Evolutionary conservation across 2,113 vertebrate genomes (phyloP).

Genomic region (Thunnus thynnus): DNA sequence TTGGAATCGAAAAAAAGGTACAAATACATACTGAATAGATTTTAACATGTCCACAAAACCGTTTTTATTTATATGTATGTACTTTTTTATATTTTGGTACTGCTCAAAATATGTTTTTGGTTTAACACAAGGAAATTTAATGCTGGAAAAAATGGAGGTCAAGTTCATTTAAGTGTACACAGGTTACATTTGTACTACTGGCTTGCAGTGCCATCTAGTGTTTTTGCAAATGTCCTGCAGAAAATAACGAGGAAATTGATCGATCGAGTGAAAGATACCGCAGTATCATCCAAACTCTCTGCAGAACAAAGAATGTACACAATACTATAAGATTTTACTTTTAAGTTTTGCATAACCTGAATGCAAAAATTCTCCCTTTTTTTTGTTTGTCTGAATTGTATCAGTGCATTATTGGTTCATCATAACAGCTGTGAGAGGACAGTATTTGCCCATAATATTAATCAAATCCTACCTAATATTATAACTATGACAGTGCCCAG

Average conservation of each 20-base stretch:
- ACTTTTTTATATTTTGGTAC: neutral
- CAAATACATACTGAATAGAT: neutral
- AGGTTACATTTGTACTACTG: neutral
- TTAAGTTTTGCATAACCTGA: too few species aligned
- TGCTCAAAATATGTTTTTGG: too few species aligned
- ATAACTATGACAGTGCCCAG: too few species aligned
- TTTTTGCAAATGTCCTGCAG: slow-evolving; percentile 21
- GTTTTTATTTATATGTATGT: neutral
- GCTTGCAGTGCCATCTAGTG: slow-evolving; percentile 70
- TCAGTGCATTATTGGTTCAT: too few species aligned
- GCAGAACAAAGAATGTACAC: neutral
- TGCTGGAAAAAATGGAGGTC: too few species aligned
- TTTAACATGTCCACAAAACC: neutral
- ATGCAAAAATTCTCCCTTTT: too few species aligned
- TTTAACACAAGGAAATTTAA: too few species aligned
- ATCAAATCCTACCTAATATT: too few species aligned
- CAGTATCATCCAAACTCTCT: neutral
- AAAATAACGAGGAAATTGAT: neutral
- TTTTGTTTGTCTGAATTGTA: too few species aligned
- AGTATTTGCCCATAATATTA: too few species aligned
- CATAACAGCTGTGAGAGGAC: too few species aligned
- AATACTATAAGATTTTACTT: neutral
- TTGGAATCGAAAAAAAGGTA: neutral
- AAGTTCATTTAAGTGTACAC: too few species aligned
- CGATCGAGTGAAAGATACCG: neutral